Evolutionary conservation across 1,140 invertebrate species (phyloP).

Genomic region (Drosophila teissieri): DNA sequence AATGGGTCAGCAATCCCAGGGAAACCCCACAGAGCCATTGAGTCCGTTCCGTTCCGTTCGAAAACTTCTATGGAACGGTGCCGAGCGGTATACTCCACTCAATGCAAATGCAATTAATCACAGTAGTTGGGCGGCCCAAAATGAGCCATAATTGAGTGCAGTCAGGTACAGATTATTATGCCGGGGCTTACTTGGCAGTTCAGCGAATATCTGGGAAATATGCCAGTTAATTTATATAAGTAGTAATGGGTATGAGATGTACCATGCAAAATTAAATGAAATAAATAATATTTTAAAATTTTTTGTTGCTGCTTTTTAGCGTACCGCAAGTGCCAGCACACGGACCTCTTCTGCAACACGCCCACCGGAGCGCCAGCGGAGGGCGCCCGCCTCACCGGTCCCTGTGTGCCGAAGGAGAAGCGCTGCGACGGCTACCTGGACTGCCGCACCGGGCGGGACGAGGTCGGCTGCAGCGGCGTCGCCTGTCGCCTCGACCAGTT

Average conservation of each 20-base stretch:
- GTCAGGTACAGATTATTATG: conserved; percentile 37
- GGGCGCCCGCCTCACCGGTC: conserved; percentile 86
- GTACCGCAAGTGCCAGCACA: conserved; percentile 93
- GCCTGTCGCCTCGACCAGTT: conserved; percentile 95
- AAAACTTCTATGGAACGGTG: neutral
- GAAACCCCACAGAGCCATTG: conserved; percentile 30
- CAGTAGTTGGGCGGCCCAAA: conserved; percentile 12
- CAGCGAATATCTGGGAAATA: neutral
- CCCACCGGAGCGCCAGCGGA: conserved; percentile 83
- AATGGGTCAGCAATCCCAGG: conserved; percentile 5
- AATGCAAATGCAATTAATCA: conserved; percentile 77
- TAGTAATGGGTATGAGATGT: too few relatives aligned
- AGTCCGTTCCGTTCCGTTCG: neutral
- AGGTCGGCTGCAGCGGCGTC: conserved; percentile 90
- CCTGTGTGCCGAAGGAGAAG: conserved; percentile 94
- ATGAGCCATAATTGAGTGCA: conserved; percentile 62
- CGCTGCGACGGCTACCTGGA: conserved; percentile 95
- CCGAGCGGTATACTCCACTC: conserved; percentile 15
- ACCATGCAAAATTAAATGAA: too few relatives aligned
- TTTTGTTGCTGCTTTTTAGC: conserved; percentile 85
- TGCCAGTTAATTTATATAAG: too few relatives aligned
- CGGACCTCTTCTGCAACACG: conserved; percentile 92
- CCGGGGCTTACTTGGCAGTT: conserved; percentile 6
- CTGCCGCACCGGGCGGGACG: conserved; percentile 94
- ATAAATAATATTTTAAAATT: too few relatives aligned